Percentiles rank a stretch among this genome's conserved stretches.
Evolutionary conservation across 2,797 vertebrate genomes (phyloP).

Genomic region (Delichon dasypus): DNA sequence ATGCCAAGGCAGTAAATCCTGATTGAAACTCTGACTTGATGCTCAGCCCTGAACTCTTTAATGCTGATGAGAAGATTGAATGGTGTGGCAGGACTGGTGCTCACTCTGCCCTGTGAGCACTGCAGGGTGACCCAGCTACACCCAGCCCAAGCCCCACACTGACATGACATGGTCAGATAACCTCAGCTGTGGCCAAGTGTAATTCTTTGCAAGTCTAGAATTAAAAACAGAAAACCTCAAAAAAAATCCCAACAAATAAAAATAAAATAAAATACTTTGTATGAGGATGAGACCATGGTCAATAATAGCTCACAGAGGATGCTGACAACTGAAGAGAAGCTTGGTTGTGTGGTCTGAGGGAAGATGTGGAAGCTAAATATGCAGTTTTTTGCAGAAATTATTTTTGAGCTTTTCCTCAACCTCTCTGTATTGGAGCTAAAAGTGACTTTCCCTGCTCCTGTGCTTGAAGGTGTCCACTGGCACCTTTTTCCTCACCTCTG

Average conservation of each 20-base stretch:
- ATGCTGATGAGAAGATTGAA: slow-evolving; percentile 9
- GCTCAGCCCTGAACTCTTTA: slow-evolving; percentile 5
- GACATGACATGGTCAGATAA: neutral
- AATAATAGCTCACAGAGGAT: neutral
- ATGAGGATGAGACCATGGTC: neutral
- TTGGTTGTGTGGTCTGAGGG: neutral
- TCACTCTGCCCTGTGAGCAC: neutral
- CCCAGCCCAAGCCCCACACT: neutral
- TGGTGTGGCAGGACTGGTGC: neutral
- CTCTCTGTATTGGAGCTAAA: neutral
- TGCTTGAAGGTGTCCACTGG: neutral
- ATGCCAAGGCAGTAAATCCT: slow-evolving; percentile 20
- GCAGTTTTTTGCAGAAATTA: neutral
- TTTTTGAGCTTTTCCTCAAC: neutral
- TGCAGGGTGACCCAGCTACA: neutral
- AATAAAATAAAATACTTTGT: neutral
- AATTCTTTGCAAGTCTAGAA: neutral
- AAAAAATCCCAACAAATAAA: neutral
- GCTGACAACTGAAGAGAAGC: neutral
- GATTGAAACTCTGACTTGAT: slow-evolving; percentile 25
- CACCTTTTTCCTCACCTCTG: neutral
- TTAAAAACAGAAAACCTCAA: neutral
- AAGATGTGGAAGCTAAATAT: fast-evolving
- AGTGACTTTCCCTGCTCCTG: neutral
- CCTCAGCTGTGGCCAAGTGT: neutral